Evolutionary conservation across 1,140 invertebrate species (phyloP).

Genomic region (Tenebrio molitor): DNA sequence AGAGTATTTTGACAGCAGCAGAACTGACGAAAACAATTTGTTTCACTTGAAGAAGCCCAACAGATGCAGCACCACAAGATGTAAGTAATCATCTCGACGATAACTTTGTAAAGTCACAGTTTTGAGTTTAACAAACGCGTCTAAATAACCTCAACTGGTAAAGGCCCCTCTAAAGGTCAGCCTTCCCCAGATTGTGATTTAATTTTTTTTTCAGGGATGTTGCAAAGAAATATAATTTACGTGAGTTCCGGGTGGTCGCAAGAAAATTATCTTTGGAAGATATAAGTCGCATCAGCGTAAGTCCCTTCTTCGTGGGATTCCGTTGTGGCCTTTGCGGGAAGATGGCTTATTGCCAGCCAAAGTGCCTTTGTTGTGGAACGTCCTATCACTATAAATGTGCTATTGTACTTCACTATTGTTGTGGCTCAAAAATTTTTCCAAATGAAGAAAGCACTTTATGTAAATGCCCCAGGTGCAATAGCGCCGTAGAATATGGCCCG

Average conservation of each 20-base stretch:
- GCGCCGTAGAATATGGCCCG: not conserved
- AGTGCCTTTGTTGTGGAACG: not conserved
- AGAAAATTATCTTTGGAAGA: conserved; percentile 10
- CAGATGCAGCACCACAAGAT: too few species aligned
- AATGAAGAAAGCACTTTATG: not conserved
- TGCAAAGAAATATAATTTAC: not conserved
- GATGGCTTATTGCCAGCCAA: not conserved
- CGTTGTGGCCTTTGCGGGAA: not conserved
- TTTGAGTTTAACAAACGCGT: too few species aligned
- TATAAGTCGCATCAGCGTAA: conserved; percentile 1
- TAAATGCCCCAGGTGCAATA: not conserved
- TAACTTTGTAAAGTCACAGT: too few species aligned
- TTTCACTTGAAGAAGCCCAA: too few species aligned
- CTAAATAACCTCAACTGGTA: too few species aligned
- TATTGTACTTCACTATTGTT: not conserved
- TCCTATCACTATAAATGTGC: conserved; percentile 12
- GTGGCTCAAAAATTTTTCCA: not conserved
- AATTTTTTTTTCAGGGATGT: conserved; percentile 1
- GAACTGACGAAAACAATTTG: too few species aligned
- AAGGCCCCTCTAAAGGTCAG: too few species aligned
- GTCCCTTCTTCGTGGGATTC: not conserved
- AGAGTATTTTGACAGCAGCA: too few species aligned
- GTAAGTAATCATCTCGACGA: too few species aligned
- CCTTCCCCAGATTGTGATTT: too few species aligned
- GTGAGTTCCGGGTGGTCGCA: not conserved